Conservation (phyloP, 2,888 invertebrate genomes). For the Panzeria rudis region DNA sequence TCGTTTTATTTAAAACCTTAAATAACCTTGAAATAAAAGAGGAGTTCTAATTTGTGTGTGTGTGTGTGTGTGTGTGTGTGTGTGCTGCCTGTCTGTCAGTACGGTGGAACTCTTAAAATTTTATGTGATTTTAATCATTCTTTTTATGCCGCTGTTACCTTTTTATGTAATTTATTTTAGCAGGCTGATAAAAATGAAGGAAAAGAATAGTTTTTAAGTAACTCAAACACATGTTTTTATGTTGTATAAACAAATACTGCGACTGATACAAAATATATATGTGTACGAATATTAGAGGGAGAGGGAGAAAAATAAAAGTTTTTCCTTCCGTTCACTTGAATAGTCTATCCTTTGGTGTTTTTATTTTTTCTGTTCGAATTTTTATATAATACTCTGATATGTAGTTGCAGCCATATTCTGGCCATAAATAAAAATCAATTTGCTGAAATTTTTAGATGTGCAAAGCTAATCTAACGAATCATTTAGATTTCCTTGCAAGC, state of each 20-base stretch:
- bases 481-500: neutral
- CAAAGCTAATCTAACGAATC: slow-evolving; percentile 46
- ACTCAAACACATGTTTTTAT: slow-evolving; percentile 62
- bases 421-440: slow-evolving; percentile 70
- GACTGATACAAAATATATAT: neutral
- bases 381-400: no score
- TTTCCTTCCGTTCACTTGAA: slow-evolving; percentile 41
- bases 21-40: slow-evolving; percentile 63
- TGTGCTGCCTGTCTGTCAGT: slow-evolving; percentile 11
- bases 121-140: slow-evolving; percentile 69
- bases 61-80: no score
- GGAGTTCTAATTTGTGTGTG: slow-evolving; percentile 39
- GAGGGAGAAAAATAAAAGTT: neutral
- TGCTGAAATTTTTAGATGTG: slow-evolving; percentile 54
- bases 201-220: slow-evolving; percentile 1
- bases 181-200: slow-evolving; percentile 4
- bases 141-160: slow-evolving; percentile 22
- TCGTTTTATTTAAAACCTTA: neutral
- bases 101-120: slow-evolving; percentile 49
- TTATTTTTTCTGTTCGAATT: neutral
- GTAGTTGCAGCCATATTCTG: slow-evolving; percentile 56
- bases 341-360: slow-evolving; percentile 1
- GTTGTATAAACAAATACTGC: slow-evolving; percentile 17
- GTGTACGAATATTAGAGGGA: neutral
- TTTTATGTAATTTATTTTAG: slow-evolving; percentile 27